These are phyloP conservation scores for Globodera rostochiensis DNA, from an alignment of 1,140 invertebrate genomes.

Conservation along the genomic window DNA sequence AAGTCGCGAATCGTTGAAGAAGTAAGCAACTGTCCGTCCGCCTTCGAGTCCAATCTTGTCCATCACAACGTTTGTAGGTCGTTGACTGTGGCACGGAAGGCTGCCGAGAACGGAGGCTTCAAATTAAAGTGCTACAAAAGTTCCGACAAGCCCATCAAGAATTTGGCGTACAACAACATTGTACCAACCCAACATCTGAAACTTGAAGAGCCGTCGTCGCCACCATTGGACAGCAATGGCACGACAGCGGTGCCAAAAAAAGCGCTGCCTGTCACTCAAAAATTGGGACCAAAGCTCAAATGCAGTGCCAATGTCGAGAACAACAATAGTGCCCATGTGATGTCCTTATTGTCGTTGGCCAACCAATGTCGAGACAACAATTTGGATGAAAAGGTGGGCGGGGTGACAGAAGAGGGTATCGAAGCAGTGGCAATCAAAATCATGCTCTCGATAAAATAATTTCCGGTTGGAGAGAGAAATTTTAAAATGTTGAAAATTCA, in stretches of 20 bases:
- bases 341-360: conserved; percentile 39
- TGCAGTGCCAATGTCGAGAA: neutral
- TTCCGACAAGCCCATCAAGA: conserved; percentile 32
- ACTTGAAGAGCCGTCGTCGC: neutral
- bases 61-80: conserved; percentile 19
- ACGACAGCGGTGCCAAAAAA: conserved; percentile 14
- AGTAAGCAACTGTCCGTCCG: conserved; percentile 18
- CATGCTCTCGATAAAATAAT: too few species aligned
- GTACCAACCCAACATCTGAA: conserved; percentile 21
- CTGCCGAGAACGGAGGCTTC: conserved; percentile 55
- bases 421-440: too few species aligned
- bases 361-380: conserved; percentile 28
- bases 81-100: conserved; percentile 51
- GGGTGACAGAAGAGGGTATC: neutral
- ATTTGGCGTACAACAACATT: conserved; percentile 2
- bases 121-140: conserved; percentile 55
- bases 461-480: too few species aligned
- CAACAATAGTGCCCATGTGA: conserved; percentile 42
- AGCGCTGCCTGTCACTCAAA: neutral
- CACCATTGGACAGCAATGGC: neutral
- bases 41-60: neutral
- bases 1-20: conserved; percentile 52
- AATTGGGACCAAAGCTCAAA: conserved; percentile 19
- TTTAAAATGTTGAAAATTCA: neutral
- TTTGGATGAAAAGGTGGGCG: neutral